A percentile compares a stretch with the other conserved stretches of the same genome.
Conservation (phyloP, 2,888 invertebrate genomes). For the Caenorhabditis panamensis region DNA sequence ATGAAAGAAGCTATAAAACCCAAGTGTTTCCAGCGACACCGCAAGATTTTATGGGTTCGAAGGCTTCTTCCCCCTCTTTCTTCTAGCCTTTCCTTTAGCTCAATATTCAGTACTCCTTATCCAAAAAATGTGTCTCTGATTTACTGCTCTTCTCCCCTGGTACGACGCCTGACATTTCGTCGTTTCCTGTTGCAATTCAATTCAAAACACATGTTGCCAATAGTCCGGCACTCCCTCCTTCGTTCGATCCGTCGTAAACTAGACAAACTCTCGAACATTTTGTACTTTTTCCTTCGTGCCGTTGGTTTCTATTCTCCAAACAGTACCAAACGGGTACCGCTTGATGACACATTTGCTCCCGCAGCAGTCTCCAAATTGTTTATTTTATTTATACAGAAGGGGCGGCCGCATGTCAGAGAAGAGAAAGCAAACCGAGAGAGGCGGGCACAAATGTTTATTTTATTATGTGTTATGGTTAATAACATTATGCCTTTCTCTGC, state of each 20-base stretch:
- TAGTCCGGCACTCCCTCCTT: constrained; percentile 2
- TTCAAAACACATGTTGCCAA: constrained; percentile 56
- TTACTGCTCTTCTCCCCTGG: not conserved
- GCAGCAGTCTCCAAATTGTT: constrained; percentile 26
- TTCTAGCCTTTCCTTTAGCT: not conserved
- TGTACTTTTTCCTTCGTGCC: not conserved
- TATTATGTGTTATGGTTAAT: constrained; percentile 40
- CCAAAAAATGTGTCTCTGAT: not conserved
- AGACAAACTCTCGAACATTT: not conserved
- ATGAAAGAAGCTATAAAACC: not conserved
- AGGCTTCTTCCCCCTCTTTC: not conserved
- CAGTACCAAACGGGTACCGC: constrained; percentile 17
- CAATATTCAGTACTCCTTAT: too few relatives aligned
- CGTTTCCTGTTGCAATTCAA: constrained; percentile 32
- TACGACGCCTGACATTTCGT: constrained; percentile 9
- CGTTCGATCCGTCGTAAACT: constrained; percentile 24
- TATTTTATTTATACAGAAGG: constrained; percentile 40
- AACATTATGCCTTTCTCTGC: not conserved
- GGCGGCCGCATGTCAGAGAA: not conserved
- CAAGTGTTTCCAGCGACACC: not conserved
- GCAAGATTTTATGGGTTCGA: not conserved
- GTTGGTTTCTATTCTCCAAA: not conserved
- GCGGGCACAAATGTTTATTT: constrained; percentile 42
- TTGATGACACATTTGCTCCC: constrained; percentile 17
- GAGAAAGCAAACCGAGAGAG: not conserved